Evolutionary conservation across 2,113 vertebrate species (phyloP).

Genomic region (Castor canadensis): DNA sequence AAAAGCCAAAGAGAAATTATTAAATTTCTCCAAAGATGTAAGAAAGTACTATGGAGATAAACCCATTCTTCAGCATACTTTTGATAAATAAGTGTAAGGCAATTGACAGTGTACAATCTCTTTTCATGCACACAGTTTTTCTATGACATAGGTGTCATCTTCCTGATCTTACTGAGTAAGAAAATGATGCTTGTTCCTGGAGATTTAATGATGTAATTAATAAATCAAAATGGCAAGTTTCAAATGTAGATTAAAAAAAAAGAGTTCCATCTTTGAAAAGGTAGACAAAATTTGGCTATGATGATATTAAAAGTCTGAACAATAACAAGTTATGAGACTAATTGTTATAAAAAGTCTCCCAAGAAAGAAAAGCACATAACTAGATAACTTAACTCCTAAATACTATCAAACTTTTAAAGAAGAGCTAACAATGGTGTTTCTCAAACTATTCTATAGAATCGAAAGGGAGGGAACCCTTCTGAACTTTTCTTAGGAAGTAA

Average conservation of each 20-base stretch:
- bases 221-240: not conserved
- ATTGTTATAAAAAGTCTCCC: too few species aligned
- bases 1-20: not conserved
- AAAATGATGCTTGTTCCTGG: not conserved
- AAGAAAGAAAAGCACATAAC: too few species aligned
- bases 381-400: too few species aligned
- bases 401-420: too few species aligned
- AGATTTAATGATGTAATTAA: not conserved
- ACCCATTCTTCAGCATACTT: conserved; percentile 5
- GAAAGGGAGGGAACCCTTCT: too few species aligned
- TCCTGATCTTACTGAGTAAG: not conserved
- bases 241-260: not conserved
- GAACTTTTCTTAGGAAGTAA: too few species aligned
- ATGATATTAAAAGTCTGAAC: too few species aligned
- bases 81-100: not conserved
- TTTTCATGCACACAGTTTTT: not conserved
- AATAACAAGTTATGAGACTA: too few species aligned
- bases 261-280: too few species aligned
- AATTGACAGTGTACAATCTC: not conserved
- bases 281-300: too few species aligned
- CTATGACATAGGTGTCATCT: not conserved
- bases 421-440: too few species aligned
- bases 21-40: conserved; percentile 11
- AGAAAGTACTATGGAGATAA: not conserved
- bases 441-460: too few species aligned